A percentile compares a stretch with the other conserved stretches of the same genome.
phyloP scores from a whole-genome alignment of 2,888 invertebrate species.

The Chorisops tibialis region DNA sequence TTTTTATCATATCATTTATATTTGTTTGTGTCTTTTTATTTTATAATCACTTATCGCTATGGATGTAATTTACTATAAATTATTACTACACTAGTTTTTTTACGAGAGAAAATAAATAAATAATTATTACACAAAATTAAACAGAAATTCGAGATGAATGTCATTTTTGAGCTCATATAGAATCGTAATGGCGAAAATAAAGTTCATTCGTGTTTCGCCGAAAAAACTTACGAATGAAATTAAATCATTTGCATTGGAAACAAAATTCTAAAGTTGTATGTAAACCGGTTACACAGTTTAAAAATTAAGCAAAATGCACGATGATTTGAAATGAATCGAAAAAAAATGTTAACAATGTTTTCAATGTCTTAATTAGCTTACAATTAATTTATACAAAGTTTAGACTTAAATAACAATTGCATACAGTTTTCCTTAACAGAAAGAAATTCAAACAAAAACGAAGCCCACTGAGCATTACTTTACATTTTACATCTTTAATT shows the following conservation, averaged over 20 bases:
- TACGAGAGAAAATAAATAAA: conserved; percentile 13
- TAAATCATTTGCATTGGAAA: neutral
- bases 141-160: too few species aligned
- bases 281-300: neutral
- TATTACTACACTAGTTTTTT: conserved; percentile 11
- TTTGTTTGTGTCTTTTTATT: neutral
- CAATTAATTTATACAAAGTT: conserved; percentile 13
- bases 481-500: too few species aligned
- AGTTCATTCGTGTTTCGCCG: neutral
- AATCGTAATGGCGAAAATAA: neutral
- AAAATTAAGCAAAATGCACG: neutral
- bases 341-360: conserved; percentile 5
- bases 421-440: neutral
- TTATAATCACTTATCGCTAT: conserved; percentile 18
- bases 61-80: conserved; percentile 18
- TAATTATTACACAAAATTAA: neutral
- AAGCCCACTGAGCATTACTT: too few species aligned
- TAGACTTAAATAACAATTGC: conserved; percentile 7
- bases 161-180: neutral
- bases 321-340: neutral
- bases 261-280: too few species aligned
- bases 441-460: too few species aligned
- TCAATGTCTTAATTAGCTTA: conserved; percentile 13
- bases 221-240: neutral
- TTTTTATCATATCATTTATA: neutral